Evolutionary conservation across 2,113 vertebrate species (phyloP), one percentile per base, ranked within the genome.

Genomic region (Istiophorus platypterus): DNA sequence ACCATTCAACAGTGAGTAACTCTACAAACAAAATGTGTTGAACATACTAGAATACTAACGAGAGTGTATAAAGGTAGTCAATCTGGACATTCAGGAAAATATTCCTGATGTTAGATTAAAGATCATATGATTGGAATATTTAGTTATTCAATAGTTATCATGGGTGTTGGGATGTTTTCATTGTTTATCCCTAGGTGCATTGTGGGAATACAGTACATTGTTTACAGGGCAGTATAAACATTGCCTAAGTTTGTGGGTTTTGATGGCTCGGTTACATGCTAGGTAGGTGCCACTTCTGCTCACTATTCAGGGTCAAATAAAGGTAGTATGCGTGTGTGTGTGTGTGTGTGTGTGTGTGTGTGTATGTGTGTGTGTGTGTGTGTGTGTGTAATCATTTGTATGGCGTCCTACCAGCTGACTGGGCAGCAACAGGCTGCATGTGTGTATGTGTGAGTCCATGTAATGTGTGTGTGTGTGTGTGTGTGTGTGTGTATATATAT

Each of bases 331-430:
- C 13, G 13, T 17, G 27, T 14, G 9, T 15, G 7, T 37, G 3
- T 63, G 39, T 42, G 37, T 39, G 15, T 29, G 14, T 31, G 29
- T 63, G 37, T 7, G 37, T 39, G 37, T 39, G 37, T 39, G 37
- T 39, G 37, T 81, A 14, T 37, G 17, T 42, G 11, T 41, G 7
- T 11, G 7, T 13, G 41, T 18, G 2, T 34, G 13, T 15, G 64
- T 49, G 64, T 26, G 26, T 47, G 68, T 47, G 1, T 26, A 13
- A 14, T 34, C 9, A 6, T 41, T 20, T 39, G 27, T 67, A 90
- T 86, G 88, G 83, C 15, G 5, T 72, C 73, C 45, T 78, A 85
- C 64, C 47, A 54, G 62, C 71, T 72, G 65, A 78, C 69, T 62
- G 49, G 18, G 56, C 27, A 24, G 34, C 72, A 81, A 80, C 45